phyloP scores from a whole-genome alignment of 2,113 vertebrate genomes.

The Azemiops feae region DNA sequence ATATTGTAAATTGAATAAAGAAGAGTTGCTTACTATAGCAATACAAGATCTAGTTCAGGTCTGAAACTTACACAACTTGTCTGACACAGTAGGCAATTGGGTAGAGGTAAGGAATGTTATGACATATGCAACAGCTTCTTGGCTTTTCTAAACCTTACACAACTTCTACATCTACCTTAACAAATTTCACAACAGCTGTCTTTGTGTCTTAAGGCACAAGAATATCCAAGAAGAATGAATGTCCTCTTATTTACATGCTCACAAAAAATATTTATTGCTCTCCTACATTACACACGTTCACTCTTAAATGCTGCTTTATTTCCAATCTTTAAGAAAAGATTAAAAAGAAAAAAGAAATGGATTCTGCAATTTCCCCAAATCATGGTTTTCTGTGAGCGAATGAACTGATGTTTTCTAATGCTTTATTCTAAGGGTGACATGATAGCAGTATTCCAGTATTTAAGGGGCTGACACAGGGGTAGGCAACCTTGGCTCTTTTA shows the following conservation, averaged over 20 bases:
- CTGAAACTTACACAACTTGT: background rate
- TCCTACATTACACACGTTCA: background rate
- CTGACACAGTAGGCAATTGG: background rate
- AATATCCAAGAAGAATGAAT: background rate
- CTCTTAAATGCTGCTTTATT: background rate
- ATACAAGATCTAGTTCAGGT: background rate
- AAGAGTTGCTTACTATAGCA: background rate
- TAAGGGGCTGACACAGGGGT: background rate
- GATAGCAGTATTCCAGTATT: background rate
- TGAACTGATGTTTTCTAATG: background rate
- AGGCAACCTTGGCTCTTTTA: too few relatives aligned
- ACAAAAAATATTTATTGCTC: background rate
- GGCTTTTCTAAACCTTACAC: background rate
- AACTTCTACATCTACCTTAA: background rate
- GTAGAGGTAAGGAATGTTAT: background rate
- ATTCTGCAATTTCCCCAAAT: background rate
- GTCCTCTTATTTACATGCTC: background rate
- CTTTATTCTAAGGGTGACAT: background rate
- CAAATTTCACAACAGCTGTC: background rate
- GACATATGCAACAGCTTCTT: background rate
- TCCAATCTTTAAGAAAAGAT: background rate
- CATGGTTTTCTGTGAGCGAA: background rate
- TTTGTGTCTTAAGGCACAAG: background rate
- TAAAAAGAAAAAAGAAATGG: background rate
- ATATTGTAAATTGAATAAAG: background rate